These are phyloP conservation scores for Drosophila quinaria DNA, from an alignment of 2,888 invertebrate species.

Conservation along the genomic window DNA sequence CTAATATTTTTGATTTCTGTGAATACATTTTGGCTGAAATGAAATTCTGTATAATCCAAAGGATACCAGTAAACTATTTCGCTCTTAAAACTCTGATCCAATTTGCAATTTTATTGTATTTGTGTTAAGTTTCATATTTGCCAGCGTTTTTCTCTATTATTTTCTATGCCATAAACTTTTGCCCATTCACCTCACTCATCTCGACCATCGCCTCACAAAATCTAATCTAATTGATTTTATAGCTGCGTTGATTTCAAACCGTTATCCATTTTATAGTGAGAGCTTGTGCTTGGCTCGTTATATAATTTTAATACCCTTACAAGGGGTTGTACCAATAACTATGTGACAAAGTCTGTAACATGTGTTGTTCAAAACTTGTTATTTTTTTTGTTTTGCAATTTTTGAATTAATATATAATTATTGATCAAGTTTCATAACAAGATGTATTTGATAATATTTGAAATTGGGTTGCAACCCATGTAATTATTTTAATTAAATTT, in stretches of 20 bases:
- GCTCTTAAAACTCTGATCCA: background rate
- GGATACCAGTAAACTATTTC: background rate
- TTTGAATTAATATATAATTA: too few relatives aligned
- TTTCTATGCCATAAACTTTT: background rate
- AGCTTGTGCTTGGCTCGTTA: slow-evolving; percentile 12
- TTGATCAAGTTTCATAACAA: too few relatives aligned
- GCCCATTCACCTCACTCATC: too few relatives aligned
- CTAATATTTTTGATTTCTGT: background rate
- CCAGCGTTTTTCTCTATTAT: background rate
- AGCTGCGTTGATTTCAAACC: slow-evolving; percentile 27
- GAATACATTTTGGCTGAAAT: background rate
- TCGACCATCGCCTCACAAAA: background rate
- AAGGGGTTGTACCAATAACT: background rate
- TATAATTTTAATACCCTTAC: slow-evolving; percentile 7
- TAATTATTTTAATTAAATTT: too few relatives aligned
- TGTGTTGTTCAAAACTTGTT: too few relatives aligned
- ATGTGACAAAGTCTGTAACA: background rate
- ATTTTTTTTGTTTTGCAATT: background rate
- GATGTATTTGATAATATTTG: too few relatives aligned
- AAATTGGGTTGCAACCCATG: too few relatives aligned
- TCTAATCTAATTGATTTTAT: slow-evolving; percentile 39
- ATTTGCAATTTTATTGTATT: slow-evolving; percentile 5
- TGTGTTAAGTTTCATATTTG: slow-evolving; percentile 6
- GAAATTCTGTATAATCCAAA: background rate
- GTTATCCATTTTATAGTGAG: slow-evolving; percentile 15